Evolutionary conservation across 1,140 invertebrate genomes (phyloP), one percentile per base, ranked within the genome.

Genomic region (Drosophila sechellia): DNA sequence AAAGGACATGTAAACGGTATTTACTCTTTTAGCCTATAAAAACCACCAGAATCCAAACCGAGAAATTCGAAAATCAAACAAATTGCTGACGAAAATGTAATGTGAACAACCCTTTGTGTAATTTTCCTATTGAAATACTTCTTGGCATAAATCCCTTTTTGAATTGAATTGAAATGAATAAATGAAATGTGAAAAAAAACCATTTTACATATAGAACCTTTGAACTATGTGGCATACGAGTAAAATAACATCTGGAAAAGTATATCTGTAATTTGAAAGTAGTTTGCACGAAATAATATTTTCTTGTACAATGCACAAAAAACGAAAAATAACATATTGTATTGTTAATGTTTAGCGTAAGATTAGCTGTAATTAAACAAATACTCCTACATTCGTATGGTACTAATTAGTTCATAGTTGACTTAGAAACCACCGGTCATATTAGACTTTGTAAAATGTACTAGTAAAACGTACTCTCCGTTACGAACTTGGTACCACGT

Each of bases 381-480:
- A 46, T 60, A 50, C 34, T 45, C 56, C 52, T 68, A 42, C 59
- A 45, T 45, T 45, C 42, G 42, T 45, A 45, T 45, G 42, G 42
- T 45, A 45, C 70, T 48, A 81, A 81, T 77, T 87, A 87, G 84
- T 57, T 60, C 13, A 89, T 83, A 87, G 84, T 83, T 79, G 76
- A 87, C 63, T 89, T 87, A 87, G 84, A 87, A 87, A 87, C 83
- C 83, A 87, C 83, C 83, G 83, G 83, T 89, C 83, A 87, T 87
- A 77, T 87, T 87, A 87, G 83, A 87, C 79, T 87, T 85, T 87
- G 76, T 81, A 86, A 80, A 74, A 78, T 81, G 77, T 85, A 86
- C 63, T 79, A 59, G 56, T 77, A 81, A 58, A 61, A 79, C 77
- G 77, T 79, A 79, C 69, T 58, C 40, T 58, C 39, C 37, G 50